phyloP scores from a whole-genome alignment of 1,140 invertebrate genomes.

The Argopecten irradians region DNA sequence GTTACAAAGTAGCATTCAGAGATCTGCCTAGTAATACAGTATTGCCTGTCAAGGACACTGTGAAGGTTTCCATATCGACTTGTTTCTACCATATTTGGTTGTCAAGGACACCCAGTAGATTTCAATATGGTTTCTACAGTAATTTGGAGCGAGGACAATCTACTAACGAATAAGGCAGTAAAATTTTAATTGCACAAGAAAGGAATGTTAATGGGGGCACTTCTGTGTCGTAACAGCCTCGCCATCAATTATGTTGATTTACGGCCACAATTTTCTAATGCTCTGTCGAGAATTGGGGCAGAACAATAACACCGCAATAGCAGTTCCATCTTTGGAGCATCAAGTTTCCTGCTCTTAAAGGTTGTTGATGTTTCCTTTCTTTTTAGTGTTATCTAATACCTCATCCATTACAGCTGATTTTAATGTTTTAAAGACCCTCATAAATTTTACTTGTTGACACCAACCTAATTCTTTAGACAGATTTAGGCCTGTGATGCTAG shows the following conservation, averaged over 20 bases:
- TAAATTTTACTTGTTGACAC: background rate
- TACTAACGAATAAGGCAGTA: background rate
- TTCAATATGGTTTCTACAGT: background rate
- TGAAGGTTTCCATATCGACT: background rate
- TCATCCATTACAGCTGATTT: background rate
- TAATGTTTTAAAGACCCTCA: background rate
- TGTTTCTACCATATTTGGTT: no score
- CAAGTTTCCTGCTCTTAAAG: background rate
- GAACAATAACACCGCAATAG: background rate
- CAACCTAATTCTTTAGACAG: no score
- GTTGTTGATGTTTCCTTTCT: background rate
- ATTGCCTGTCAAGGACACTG: background rate
- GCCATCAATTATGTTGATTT: conserved; percentile 17
- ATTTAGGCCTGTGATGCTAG: no score
- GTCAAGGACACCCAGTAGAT: background rate
- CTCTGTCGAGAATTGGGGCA: background rate
- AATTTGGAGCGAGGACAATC: background rate
- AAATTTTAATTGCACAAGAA: conserved; percentile 12
- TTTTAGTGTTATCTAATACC: background rate
- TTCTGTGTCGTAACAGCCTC: background rate
- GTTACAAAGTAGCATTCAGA: background rate
- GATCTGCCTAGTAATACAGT: background rate
- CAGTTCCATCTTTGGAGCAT: background rate
- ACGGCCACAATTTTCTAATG: background rate
- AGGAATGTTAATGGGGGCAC: background rate